Evolutionary conservation across 2,888 invertebrate species (phyloP), one percentile per base, ranked within the genome.

Genomic region (Agrotis exclamationis): DNA sequence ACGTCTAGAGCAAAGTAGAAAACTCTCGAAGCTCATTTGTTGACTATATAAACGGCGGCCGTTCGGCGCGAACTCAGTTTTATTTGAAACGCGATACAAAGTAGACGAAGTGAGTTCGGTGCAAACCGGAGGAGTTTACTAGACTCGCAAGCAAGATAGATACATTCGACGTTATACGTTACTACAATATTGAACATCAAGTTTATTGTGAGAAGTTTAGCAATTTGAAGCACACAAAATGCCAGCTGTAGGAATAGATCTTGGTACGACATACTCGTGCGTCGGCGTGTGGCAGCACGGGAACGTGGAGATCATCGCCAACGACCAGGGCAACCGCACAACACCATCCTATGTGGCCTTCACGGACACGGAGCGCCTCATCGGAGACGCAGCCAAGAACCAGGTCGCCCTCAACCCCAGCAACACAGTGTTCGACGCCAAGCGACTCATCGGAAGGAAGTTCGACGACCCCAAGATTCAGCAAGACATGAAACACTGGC

Each of bases 401-500:
- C 97, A 97, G 93, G 97, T 97, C 63, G 97, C 97, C 53, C 96
- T 97, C 95, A 98, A 98, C 92, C 98, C 98, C 56, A 96, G 88
- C 89, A 98, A 98, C 95, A 98, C 98, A 0, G 97, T 97, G 47
- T 97, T 97, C 91, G 97, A 97, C 89, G 97, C 98, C 22, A 98
- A 98, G 87, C 97, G 99, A 80, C 96, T 98, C 75, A 98, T 99
- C 89, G 98, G 98, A 94, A 96, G 98, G 70, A 97, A 97, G 77
- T 98, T 96, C 92, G 97, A 97, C 81, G 98, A 98, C 87, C 90
- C 96, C 0, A 97, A 97, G 85, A 98, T 98, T 54, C 98, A 98
- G 88, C 96, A 96, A 45, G 98, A 98, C 91, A 97, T 98, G 96
- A 98, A 98, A 87, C 97, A 98, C 85, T 98, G 98, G 98, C 98